Evolutionary conservation across 2,113 vertebrate genomes (phyloP), one percentile per base, ranked within the genome.

Genomic region (Dolichotis patagonum): DNA sequence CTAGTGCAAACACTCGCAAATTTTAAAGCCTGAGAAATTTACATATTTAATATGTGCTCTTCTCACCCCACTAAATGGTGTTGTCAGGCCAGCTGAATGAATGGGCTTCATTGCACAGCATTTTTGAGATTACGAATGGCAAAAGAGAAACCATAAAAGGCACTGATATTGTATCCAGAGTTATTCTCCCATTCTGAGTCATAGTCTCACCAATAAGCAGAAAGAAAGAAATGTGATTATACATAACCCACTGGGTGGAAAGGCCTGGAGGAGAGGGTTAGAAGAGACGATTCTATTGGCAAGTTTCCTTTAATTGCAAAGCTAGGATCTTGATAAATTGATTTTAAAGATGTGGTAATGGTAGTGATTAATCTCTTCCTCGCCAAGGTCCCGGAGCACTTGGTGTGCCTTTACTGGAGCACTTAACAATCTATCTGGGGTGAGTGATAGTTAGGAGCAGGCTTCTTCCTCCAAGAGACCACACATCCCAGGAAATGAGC

Each of bases 251-350:
- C 26, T 7, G 71, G 65, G 35, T n/a, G 6, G 89, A 96, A 92
- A 35, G 28, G 75, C 7, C 52, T 85, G 26, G 38, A 93, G n/a
- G 56, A 96, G 13, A 90, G 58, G 58, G 28, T 65, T 52, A 89
- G 62, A 54, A 67, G 60, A 95, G 71, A 92, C 95, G 92, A 63
- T 95, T 85, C 95, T 5, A 60, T 73, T 94, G 95, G 90, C 77
- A 96, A 85, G 80, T 96, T 97, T 97, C 71, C 81, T 96, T 94
- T 96, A 93, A 95, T 92, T 97, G 69, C 69, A 96, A 97, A 93
- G 75, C 63, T 67, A 58, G 11, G 20, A 84, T 82, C 43, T 84
- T 97, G 90, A 97, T 96, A 93, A 96, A 96, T 94, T 97, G 95
- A 96, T 96, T 97, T 95, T 28, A 20, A 96, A 96, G 88, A 90